A percentile compares a stretch with the other conserved stretches of the same genome.
These are phyloP conservation scores for Plectus sambesii DNA, from an alignment of 1,140 invertebrate species.

Conservation along the genomic window DNA sequence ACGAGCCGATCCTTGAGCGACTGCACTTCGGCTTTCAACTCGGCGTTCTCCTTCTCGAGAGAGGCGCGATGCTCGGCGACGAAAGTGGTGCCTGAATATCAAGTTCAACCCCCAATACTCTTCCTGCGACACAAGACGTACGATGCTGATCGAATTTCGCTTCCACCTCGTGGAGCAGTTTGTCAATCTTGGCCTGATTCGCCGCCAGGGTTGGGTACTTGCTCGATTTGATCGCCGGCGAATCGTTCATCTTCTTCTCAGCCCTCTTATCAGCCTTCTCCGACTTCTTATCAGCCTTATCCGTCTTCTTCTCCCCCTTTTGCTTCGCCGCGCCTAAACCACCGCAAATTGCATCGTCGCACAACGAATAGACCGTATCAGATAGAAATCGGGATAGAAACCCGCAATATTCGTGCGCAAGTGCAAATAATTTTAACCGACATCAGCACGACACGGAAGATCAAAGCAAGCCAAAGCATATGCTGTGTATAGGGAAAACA, in stretches of 20 bases:
- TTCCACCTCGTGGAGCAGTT: slow-evolving; percentile 14
- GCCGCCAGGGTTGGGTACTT: too few species aligned
- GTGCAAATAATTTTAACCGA: too few species aligned
- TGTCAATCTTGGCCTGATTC: too few species aligned
- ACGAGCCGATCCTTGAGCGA: slow-evolving; percentile 18
- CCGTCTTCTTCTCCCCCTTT: slow-evolving; percentile 20
- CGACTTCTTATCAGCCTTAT: slow-evolving; percentile 15
- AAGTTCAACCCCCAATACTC: not conserved
- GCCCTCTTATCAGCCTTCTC: slow-evolving; percentile 11
- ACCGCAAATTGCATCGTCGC: too few species aligned
- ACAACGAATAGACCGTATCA: too few species aligned
- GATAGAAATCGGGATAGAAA: too few species aligned
- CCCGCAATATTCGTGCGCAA: too few species aligned
- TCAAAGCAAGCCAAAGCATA: too few species aligned
- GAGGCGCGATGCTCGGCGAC: slow-evolving; percentile 18
- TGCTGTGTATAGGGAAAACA: too few species aligned
- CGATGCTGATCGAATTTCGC: slow-evolving; percentile 24
- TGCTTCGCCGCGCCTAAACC: too few species aligned
- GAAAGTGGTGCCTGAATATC: slow-evolving; percentile 29
- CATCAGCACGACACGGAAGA: too few species aligned
- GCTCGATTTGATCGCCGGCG: slow-evolving; percentile 10
- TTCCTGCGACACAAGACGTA: slow-evolving; percentile 15
- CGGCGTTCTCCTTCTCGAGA: slow-evolving; percentile 20
- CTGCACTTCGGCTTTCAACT: slow-evolving; percentile 23
- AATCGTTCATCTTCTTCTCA: slow-evolving; percentile 8